Evolutionary conservation across 2,797 vertebrate species (phyloP).

Genomic region (Erethizon dorsatum): DNA sequence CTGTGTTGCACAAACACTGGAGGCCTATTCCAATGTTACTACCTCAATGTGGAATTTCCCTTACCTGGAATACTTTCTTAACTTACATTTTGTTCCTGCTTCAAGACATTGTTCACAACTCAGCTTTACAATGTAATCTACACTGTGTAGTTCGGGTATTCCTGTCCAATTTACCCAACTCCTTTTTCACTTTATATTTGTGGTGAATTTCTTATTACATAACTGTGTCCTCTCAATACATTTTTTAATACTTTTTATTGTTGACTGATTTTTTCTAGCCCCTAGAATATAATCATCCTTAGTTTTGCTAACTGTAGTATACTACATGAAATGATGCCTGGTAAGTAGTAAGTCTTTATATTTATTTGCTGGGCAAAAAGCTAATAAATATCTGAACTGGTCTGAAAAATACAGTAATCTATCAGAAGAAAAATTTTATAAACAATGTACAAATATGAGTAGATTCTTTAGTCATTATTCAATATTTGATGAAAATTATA

Average conservation of each 20-base stretch:
- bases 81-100: background rate
- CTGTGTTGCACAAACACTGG: background rate
- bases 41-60: background rate
- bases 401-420: background rate
- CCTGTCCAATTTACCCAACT: background rate
- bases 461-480: background rate
- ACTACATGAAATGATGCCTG: background rate
- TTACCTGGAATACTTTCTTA: background rate
- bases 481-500: background rate
- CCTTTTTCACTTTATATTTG: background rate
- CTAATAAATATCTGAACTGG: background rate
- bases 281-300: background rate
- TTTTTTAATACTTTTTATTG: background rate
- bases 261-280: fast-evolving
- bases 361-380: background rate
- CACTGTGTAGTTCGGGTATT: too few species aligned
- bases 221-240: background rate
- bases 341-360: background rate
- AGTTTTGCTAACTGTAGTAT: background rate
- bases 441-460: background rate
- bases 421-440: background rate
- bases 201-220: background rate
- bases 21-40: background rate
- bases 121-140: background rate
- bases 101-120: background rate